A percentile compares a stretch with the other conserved stretches of the same genome.
Evolutionary conservation across 2,888 invertebrate species (phyloP).

Genomic region (Gnatocerus cornutus): DNA sequence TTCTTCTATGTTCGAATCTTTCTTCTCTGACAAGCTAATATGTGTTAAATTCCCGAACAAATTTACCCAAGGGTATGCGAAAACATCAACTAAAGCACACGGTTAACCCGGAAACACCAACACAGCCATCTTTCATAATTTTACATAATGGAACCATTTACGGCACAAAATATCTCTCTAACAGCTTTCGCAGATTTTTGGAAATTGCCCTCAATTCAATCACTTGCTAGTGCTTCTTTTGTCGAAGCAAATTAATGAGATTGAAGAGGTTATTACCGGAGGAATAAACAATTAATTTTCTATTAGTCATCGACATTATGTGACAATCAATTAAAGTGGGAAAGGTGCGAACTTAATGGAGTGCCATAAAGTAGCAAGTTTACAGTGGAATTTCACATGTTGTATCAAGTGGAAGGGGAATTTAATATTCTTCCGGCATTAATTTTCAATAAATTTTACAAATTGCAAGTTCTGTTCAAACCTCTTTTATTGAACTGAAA

Average conservation of each 20-base stretch:
- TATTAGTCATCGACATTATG: background rate
- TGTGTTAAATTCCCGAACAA: slow-evolving; percentile 21
- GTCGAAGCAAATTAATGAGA: background rate
- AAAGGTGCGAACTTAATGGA: too few relatives aligned
- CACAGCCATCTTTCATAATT: slow-evolving; percentile 33
- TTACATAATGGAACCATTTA: slow-evolving; percentile 29
- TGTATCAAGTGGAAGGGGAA: too few relatives aligned
- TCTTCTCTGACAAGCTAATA: slow-evolving; percentile 1
- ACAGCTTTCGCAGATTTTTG: slow-evolving; percentile 13
- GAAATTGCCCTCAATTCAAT: background rate
- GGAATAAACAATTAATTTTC: background rate
- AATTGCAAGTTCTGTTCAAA: too few relatives aligned
- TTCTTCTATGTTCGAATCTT: background rate
- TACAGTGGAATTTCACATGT: too few relatives aligned
- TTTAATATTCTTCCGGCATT: too few relatives aligned
- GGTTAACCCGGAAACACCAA: slow-evolving; percentile 30
- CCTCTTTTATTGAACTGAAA: too few relatives aligned
- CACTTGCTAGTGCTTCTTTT: slow-evolving; percentile 2
- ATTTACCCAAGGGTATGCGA: slow-evolving; percentile 25
- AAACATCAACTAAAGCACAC: slow-evolving; percentile 27
- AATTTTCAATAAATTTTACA: too few relatives aligned
- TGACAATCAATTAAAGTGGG: too few relatives aligned
- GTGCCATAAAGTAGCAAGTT: too few relatives aligned
- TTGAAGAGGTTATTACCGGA: background rate
- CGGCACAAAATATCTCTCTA: slow-evolving; percentile 7